These are phyloP conservation scores for Leptinotarsa undecemlineata DNA, from an alignment of 1,140 invertebrate species.

Conservation along the genomic window DNA sequence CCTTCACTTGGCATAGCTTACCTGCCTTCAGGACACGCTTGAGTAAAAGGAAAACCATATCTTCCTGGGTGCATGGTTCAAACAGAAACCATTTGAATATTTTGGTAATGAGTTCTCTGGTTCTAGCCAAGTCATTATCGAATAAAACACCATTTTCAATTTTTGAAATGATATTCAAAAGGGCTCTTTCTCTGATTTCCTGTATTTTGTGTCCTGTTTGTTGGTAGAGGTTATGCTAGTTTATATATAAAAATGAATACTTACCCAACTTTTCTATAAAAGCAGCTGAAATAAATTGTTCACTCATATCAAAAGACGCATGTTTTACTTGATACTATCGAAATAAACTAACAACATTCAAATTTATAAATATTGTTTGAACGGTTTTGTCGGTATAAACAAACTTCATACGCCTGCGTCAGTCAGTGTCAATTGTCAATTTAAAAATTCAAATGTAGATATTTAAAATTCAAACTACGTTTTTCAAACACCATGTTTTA, in stretches of 20 bases:
- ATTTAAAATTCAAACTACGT: too few relatives aligned
- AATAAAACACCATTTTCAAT: conserved; percentile 49
- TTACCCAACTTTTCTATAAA: conserved; percentile 52
- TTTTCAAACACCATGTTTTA: too few relatives aligned
- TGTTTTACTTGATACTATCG: background rate
- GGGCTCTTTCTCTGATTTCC: conserved; percentile 53
- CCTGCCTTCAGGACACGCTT: conserved; percentile 44
- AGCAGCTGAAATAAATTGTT: conserved; percentile 45
- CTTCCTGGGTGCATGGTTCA: conserved; percentile 43
- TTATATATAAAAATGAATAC: conserved; percentile 16
- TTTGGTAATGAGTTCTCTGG: conserved; percentile 49
- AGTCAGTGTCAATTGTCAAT: too few relatives aligned
- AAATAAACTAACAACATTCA: background rate
- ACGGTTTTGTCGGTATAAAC: background rate
- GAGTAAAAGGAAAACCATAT: conserved; percentile 46
- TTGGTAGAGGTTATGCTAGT: conserved; percentile 5
- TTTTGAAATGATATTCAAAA: conserved; percentile 50
- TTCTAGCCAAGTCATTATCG: conserved; percentile 49
- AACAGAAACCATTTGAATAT: conserved; percentile 52
- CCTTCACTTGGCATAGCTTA: background rate
- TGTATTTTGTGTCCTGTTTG: conserved; percentile 49
- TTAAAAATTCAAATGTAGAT: too few relatives aligned
- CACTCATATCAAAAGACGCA: conserved; percentile 32
- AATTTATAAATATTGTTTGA: background rate
- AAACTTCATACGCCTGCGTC: background rate